A percentile compares a stretch with the other conserved stretches of the same genome.
Conservation (phyloP, 2,797 vertebrate species). For the Muscicapa striata region DNA sequence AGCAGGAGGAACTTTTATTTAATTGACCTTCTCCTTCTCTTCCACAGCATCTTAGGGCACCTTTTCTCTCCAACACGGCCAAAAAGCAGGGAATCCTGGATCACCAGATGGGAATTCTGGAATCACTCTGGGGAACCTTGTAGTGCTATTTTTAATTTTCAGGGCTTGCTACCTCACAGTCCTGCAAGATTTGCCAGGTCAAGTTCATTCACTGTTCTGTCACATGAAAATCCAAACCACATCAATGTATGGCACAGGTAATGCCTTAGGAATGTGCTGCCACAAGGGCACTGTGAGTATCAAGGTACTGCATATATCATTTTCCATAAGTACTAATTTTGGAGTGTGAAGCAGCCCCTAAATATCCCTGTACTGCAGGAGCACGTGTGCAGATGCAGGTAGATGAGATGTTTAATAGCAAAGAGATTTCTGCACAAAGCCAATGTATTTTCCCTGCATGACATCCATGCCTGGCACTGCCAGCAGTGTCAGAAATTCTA, state of each 20-base stretch:
- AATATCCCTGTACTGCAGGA: neutral
- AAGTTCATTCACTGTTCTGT: neutral
- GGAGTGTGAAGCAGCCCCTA: neutral
- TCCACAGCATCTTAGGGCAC: neutral
- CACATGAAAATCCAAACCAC: neutral
- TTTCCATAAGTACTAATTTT: neutral
- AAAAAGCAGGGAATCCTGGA: neutral
- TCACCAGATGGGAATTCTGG: neutral
- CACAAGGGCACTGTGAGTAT: neutral
- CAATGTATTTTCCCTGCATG: neutral
- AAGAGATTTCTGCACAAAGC: neutral
- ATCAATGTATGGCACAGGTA: neutral
- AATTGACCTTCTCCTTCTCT: neutral
- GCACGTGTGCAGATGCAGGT: neutral
- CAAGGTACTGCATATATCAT: neutral
- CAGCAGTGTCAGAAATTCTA: slow-evolving; percentile 1
- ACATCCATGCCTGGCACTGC: neutral
- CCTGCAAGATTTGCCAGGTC: neutral
- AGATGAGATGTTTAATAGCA: neutral
- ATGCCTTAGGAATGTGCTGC: neutral
- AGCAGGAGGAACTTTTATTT: neutral
- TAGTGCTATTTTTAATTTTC: neutral
- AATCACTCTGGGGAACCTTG: neutral
- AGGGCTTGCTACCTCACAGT: neutral
- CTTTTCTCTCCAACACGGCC: neutral